Base-by-base conservation (phyloP, 1,140 invertebrate genomes). In the Sitophilus oryzae region DNA sequence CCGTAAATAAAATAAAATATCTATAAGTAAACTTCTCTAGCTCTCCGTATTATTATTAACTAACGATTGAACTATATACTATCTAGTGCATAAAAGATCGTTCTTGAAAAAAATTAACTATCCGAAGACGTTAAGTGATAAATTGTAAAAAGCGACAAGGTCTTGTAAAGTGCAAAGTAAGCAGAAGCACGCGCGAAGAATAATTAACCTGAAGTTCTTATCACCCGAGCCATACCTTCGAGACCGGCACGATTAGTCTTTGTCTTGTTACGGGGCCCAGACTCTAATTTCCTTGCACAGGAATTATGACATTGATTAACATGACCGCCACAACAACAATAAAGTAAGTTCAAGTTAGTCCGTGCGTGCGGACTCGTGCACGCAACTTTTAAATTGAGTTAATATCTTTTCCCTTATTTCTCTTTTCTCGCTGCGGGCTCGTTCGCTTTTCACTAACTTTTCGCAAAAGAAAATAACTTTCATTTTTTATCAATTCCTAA, bases 181-280 rank as follows among this genome's bases (percentile, higher is more conserved):
- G 20, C 37, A 3, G n/a, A 20, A 42, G 25, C 25, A 30, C 25
- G 25, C 41, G 40, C 23, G 16, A 43, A 35, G 18, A 36, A 40
- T 43, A 52, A 52, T 52, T 52, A 52, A 35, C 50, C 40, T 20
- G 23, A 40, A 52, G 50, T 52, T 46, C 10, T 53, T 30, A 21
- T 53, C 41, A 42, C n/a, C 5, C 16, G 34, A 37, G 42, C 30
- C 41, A 53, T 38, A 53, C 43, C 51, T 45, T 46, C 43, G 25
- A 19, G 41, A 46, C 42, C 10, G 16, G 20, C 34, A 22, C 22
- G 20, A 53, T 53, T 53, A 53, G 41, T 53, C 51, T 37, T 30
- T 53, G 51, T 38, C 51, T 18, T 21, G 40, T 42, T 42, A 18
- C 2, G 10, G 9, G 34, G 11, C 35, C 23, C 21, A 5, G 25